Evolutionary conservation across 2,888 invertebrate genomes (phyloP).

Genomic region (Cerceris rybyensis): DNA sequence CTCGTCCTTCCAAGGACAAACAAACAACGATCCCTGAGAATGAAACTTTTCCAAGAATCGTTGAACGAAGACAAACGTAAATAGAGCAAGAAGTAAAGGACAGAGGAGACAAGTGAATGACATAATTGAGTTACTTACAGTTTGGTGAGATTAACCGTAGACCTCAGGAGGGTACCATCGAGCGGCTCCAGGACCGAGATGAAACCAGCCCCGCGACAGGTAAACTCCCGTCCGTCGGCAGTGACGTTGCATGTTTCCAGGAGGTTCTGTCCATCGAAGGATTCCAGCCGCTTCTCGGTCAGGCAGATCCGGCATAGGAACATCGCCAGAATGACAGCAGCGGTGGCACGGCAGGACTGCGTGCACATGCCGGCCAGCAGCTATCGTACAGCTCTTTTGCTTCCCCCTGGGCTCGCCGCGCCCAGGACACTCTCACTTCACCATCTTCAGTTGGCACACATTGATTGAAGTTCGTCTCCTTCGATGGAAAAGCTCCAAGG

Average conservation of each 20-base stretch:
- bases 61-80: not conserved
- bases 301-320: constrained; percentile 49
- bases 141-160: constrained; percentile 72
- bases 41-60: not conserved
- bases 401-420: constrained; percentile 58
- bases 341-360: constrained; percentile 53
- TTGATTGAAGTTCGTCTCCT: not conserved
- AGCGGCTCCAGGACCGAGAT: constrained; percentile 66
- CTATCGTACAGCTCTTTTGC: constrained; percentile 41
- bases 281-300: constrained; percentile 32
- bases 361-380: constrained; percentile 68
- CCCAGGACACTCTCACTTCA: constrained; percentile 60
- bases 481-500: not conserved
- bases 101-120: not conserved
- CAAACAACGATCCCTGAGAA: no score
- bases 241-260: constrained; percentile 70
- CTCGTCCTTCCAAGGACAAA: not conserved
- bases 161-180: constrained; percentile 53
- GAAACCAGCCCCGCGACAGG: constrained; percentile 74
- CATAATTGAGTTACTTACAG: constrained; percentile 67
- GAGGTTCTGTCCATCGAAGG: constrained; percentile 26
- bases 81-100: not conserved
- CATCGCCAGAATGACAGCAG: constrained; percentile 53
- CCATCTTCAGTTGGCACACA: constrained; percentile 32
- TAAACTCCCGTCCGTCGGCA: constrained; percentile 71